Percentiles rank a stretch among this genome's conserved stretches.
Conservation (phyloP, 2,113 vertebrate genomes). For the Ahaetulla prasina region DNA sequence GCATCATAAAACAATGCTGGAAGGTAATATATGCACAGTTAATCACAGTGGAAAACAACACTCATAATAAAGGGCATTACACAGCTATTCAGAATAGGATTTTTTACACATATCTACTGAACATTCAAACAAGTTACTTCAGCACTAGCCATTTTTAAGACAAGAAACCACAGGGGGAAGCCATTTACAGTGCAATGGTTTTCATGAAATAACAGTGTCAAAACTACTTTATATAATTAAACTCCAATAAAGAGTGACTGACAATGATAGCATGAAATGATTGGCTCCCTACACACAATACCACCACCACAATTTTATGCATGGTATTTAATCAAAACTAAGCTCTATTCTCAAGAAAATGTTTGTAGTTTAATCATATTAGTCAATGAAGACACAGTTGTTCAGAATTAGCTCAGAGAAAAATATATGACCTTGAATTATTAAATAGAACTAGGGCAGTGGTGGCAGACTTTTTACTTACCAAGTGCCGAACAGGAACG, state of each 20-base stretch:
- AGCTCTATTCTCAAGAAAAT: not conserved
- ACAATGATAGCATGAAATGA: not conserved
- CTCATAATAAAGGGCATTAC: not conserved
- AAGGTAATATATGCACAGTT: constrained; percentile 56
- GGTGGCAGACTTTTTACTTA: no score
- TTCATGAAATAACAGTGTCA: not conserved
- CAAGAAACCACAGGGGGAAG: not conserved
- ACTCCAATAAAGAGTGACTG: not conserved
- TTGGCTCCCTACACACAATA: not conserved
- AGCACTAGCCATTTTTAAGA: constrained; percentile 9
- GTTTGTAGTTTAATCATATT: not conserved
- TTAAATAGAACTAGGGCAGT: not conserved
- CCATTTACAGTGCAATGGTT: not conserved
- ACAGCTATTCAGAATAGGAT: not conserved
- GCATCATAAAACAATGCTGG: constrained; percentile 97
- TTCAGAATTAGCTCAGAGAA: not conserved
- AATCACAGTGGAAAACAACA: constrained; percentile 41
- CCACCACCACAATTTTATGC: not conserved
- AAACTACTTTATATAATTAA: constrained; percentile 8
- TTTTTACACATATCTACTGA: not conserved
- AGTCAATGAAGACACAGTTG: not conserved
- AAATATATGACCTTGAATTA: not conserved
- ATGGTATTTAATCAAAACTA: not conserved
- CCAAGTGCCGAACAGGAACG: no score
- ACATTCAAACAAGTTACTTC: not conserved